These are phyloP conservation scores for Stenichneumon culpator DNA, from an alignment of 2,888 invertebrate species.

Conservation along the genomic window DNA sequence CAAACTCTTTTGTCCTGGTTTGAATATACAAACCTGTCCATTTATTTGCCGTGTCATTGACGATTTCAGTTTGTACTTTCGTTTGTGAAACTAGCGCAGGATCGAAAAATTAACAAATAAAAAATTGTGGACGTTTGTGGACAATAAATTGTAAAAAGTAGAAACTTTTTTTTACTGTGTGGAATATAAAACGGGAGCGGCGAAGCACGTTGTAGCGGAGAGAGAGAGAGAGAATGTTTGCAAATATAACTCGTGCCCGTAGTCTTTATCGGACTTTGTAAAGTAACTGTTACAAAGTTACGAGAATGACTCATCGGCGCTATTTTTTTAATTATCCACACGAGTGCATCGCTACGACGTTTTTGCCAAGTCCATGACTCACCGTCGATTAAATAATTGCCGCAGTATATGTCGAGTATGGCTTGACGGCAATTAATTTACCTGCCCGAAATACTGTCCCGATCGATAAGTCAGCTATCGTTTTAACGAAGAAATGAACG, in stretches of 20 bases:
- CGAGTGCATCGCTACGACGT: conserved; percentile 12
- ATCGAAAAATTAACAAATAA: no score
- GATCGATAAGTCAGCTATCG: neutral
- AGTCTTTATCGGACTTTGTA: neutral
- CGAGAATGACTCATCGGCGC: conserved; percentile 33
- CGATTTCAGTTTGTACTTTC: no score
- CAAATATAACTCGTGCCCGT: neutral
- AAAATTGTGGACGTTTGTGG: no score
- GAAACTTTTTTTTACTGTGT: no score
- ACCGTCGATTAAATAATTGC: conserved; percentile 60
- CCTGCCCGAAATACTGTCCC: neutral
- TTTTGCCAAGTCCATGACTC: conserved; percentile 35
- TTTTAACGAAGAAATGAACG: neutral
- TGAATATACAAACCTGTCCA: no score
- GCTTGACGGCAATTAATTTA: neutral
- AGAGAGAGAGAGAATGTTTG: neutral
- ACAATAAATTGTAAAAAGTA: no score
- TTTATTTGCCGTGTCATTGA: no score
- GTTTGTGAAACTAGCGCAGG: no score
- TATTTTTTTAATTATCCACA: conserved; percentile 40
- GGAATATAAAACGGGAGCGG: neutral
- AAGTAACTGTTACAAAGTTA: conserved; percentile 17
- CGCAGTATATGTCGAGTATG: neutral
- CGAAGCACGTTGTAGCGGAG: neutral
- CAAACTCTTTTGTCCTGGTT: no score